Evolutionary conservation across 2,797 vertebrate genomes (phyloP), one percentile per base, ranked within the genome.

Genomic region (Synaphobranchus kaupii): DNA sequence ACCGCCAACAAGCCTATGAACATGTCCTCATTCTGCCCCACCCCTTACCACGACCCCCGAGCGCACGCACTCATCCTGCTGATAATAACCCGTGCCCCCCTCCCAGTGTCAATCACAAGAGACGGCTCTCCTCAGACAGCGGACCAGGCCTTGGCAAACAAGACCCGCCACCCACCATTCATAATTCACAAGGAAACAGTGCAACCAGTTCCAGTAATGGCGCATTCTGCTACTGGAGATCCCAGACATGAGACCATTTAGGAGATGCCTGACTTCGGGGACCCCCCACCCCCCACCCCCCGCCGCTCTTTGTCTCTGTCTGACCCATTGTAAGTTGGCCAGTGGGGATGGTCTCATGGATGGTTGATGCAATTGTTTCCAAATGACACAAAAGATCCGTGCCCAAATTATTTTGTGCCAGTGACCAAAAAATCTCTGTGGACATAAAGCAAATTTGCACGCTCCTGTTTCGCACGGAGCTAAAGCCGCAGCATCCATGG

Each of bases 101-200:
- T 15, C 15, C 34, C 39, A 17, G 7, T 34, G 68, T 31, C 68
- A 71, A 20, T 54, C 83, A 60, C 28, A 17, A 39, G 17, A 20
- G 28, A 22, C 20, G 7, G 25, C 52, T 84, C 25, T 84, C 52
- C 34, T 44, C 52, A 92, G 68, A 76, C 86, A 92, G 90, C 92
- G 84, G 92, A 90, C 90, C 91, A 81, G 85, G 89, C 86, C 91
- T 91, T 92, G 91, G 92, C 94, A 94, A 94, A 94, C 93, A 94
- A 93, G 92, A 93, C 54, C 54, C 13, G 10, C 54, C 54, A 56
- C 12, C 52, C 52, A 2, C 10, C 94, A 95, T 96, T 91, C 93
- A 96, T 96, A 95, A 96, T 96, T 96, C 92, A 96, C 92, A 85
- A 94, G 92, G 78, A 92, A 92, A 92, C 94, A 93, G 94, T 93